These are phyloP conservation scores for Lasiurus cinereus DNA, from an alignment of 2,113 vertebrate species.

Conservation along the genomic window DNA sequence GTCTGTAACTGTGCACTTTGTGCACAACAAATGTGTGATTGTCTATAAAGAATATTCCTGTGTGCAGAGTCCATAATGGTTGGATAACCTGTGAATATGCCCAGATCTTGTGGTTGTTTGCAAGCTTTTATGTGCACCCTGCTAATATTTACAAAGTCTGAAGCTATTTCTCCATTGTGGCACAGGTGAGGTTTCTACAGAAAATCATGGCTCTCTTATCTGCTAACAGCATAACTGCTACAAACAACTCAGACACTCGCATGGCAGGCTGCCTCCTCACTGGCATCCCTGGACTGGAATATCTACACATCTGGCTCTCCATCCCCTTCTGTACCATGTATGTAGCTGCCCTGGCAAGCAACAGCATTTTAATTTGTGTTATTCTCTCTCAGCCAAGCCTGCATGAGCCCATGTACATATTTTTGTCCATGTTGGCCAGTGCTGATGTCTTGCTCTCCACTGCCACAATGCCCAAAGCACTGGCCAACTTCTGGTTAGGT, in stretches of 20 bases:
- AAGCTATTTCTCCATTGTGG: background rate
- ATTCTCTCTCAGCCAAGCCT: conserved; percentile 61
- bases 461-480: conserved; percentile 77
- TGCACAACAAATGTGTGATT: background rate
- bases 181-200: background rate
- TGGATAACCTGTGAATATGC: background rate
- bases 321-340: conserved; percentile 78
- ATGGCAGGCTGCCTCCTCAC: conserved; percentile 66
- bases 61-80: background rate
- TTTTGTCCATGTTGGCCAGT: conserved; percentile 72
- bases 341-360: background rate
- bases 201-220: conserved; percentile 31
- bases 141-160: background rate
- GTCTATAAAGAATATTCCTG: background rate
- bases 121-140: background rate
- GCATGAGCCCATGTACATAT: conserved; percentile 73
- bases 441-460: conserved; percentile 75
- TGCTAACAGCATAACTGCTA: background rate
- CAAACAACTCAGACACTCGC: conserved; percentile 55
- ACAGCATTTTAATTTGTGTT: conserved; percentile 32
- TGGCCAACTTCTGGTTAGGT: conserved; percentile 78
- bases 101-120: background rate
- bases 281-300: conserved; percentile 76
- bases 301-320: conserved; percentile 75
- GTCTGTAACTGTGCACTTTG: background rate